Evolutionary conservation across 2,888 invertebrate genomes (phyloP), one percentile per base, ranked within the genome.

Genomic region (Eristalis tenax): DNA sequence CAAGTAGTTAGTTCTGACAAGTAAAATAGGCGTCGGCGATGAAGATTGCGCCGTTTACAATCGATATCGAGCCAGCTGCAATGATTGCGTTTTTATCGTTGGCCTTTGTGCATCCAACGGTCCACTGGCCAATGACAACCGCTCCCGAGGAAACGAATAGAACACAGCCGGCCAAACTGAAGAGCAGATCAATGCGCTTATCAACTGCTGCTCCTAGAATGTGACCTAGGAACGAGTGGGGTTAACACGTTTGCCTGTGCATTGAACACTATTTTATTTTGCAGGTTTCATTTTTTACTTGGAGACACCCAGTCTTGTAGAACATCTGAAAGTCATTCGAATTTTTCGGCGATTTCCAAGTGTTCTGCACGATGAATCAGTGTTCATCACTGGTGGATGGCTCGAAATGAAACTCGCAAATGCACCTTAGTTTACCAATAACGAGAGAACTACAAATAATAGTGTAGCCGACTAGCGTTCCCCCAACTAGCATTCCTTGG

Each of bases 401-500:
- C 38, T 13, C 3, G 0, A 13, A 13, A 38, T 38, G 38, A 32
- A 32, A 32, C 32, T 10, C 32, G 32, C 32, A 22, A 28, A 23
- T 32, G 10, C 1, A 32, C 10, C 32, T 8, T 22, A n/a, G 23
- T 84, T 91, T 91, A 91, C 91, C 91, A 89, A 91, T 89, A 63
- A 89, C 77, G n/a, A 91, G 59, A 6, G 90, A 77, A 61, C 89
- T 88, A 82, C 91, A 91, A 61, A 91, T 91, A 69, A 91, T 91
- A 22, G 90, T 76, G 43, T 91, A 92, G 32, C 91, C 91, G 23
- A 89, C 89, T 2, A 92, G 83, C 0, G 91, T 90, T 68, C 91
- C 91, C 80, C 91, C 91, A 15, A 91, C 90, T 40, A 91, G 80
- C 91, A 91, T 91, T 66, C 91, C 91, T 63, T 91, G 91, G 73